Evolutionary conservation across 2,113 vertebrate species (phyloP), one percentile per base, ranked within the genome.

Genomic region (Eretmochelys imbricata): DNA sequence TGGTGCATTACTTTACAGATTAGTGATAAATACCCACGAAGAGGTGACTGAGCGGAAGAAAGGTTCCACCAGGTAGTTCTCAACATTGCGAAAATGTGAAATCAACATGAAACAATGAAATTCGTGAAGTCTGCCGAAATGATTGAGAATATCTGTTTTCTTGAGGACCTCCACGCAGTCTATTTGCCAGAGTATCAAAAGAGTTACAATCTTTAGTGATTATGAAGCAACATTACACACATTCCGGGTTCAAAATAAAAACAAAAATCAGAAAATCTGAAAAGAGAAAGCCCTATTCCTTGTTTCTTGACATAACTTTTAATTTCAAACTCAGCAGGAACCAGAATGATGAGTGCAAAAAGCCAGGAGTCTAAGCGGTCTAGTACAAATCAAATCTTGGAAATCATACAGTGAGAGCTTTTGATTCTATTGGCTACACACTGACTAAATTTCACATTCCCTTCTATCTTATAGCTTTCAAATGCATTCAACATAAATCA

Each of bases 271-370:
- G 82, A n/a, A 48, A 2, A 86, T 3, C 0, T 0, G 65, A 22
- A 85, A n/a, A 80, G 9, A 89, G 46, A 94, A 38, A 53, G 59
- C 14, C 89, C 89, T 88, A 89, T 95, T 96, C 89, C 97, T 94
- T 93, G 53, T 82, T 97, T 98, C 94, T 93, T 94, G 86, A 97
- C 88, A 97, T 91, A 97, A 96, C 87, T 97, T 98, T 97, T 98
- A 90, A 98, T 98, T 98, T 98, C 89, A 95, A 95, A 81, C 97
- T 96, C 97, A 98, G 97, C 78, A 94, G 97, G 94, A 96, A 91
- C 89, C 59, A 88, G 79, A 91, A 96, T 95, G 98, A 98, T 93
- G 89, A 95, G 89, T 84, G 90, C 92, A 94, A 85, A 96, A 97
- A 95, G 92, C 54, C 57, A 98, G 97, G 91, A 89, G 90, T 95